A percentile compares a stretch with the other conserved stretches of the same genome.
Evolutionary conservation across 2,113 vertebrate genomes (phyloP).

Genomic region (Brachyhypopomus occidentalis): DNA sequence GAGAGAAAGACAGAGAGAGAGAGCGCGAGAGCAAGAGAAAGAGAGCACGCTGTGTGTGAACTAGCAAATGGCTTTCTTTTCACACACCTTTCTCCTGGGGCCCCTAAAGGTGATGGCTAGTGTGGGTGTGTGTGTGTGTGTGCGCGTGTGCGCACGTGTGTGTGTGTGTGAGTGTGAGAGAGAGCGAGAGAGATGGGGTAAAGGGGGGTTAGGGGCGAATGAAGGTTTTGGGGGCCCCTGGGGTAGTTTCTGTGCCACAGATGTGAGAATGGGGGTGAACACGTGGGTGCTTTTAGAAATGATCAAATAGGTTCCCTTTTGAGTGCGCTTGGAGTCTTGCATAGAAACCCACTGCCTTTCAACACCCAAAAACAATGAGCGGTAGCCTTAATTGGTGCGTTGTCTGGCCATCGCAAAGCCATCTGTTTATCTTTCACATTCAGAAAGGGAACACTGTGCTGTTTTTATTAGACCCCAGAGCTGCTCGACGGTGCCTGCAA

Average conservation of each 20-base stretch:
- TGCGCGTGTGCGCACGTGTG: constrained; percentile 40
- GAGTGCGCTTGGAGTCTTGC: constrained; percentile 27
- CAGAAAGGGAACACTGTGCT: constrained; percentile 22
- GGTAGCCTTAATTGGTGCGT: constrained; percentile 43
- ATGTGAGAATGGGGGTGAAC: constrained; percentile 43
- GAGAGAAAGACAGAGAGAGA: constrained; percentile 3
- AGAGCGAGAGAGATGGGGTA: constrained; percentile 37
- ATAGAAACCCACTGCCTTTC: constrained; percentile 51
- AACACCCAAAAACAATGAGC: constrained; percentile 38
- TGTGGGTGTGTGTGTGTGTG: too few relatives aligned
- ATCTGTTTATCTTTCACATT: constrained; percentile 38
- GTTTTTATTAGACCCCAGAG: constrained; percentile 19
- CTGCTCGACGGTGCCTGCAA: neutral
- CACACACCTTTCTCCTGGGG: constrained; percentile 70
- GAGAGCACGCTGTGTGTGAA: constrained; percentile 57
- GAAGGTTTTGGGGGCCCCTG: constrained; percentile 52
- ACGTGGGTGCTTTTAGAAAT: constrained; percentile 49
- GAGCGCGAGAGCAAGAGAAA: too few relatives aligned
- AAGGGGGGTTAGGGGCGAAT: constrained; percentile 48
- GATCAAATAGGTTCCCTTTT: constrained; percentile 53
- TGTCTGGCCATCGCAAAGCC: constrained; percentile 39
- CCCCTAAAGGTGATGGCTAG: constrained; percentile 58
- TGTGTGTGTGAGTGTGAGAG: constrained; percentile 23
- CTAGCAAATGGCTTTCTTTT: constrained; percentile 62
- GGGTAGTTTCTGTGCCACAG: constrained; percentile 53